Evolutionary conservation across 92 coral and sea anemone genomes (phyloP), one percentile per base, ranked within the genome.

Genomic region (Virgularia gustaviana): DNA sequence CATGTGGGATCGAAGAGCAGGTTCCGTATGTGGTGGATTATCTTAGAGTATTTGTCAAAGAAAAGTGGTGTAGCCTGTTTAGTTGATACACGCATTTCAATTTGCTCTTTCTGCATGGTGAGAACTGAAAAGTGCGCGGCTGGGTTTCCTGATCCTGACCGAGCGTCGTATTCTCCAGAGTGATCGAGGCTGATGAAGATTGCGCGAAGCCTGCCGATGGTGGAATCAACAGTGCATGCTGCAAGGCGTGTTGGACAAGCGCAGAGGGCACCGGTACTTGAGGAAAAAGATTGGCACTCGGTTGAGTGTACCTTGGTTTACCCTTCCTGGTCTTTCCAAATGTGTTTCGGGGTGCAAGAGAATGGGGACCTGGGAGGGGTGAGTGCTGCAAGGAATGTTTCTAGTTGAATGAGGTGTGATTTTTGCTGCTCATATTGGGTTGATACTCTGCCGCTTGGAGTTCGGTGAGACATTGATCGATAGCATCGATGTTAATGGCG

Each of bases 221-320:
- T 49, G 39, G 76, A 70, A 51, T 87, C 81, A 31, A 79, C 91
- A 12, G 88, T 87, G 10, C 88, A 70, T 12, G 85, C 83, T 54
- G 91, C 81, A 8, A 86, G 66, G 65, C 88, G 77, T 24, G 65
- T 73, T 27, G 88, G 88, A 62, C 91, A 79, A 23, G 37, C 47
- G 65, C 88, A 86, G 20, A 30, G 18, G 12, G 39, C 68, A 52
- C 32, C 62, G 7, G 54, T 53, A 25, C 65, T 44, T 28, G 73
- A 63, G 16, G 80, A 75, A 15, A 76, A 52, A 47, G 60, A 79
- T 49, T 61, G 58, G 56, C 82, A 75, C 0, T 19, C 57, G 44
- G 59, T 65, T 15, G 2, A 35, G 38, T 79, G 85, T 16, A 84
- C 79, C 66, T 35, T 59, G 9, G 85, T 84, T 49, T 65, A 64